A percentile compares a stretch with the other conserved stretches of the same genome.
These are phyloP conservation scores for Spodoptera exigua DNA, from an alignment of 2,888 invertebrate genomes.

Conservation along the genomic window DNA sequence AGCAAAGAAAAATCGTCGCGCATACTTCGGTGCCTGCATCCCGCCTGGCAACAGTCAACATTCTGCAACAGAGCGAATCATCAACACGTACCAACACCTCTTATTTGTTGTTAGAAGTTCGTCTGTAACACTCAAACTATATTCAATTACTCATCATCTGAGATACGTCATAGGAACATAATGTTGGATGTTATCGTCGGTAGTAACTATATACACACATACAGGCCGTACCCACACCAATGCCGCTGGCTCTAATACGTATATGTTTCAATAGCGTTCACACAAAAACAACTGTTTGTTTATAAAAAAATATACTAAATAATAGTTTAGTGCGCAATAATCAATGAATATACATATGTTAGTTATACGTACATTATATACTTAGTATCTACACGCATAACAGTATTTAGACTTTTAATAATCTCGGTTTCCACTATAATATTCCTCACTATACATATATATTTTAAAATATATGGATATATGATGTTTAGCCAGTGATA, in stretches of 20 bases:
- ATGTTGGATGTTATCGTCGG: conserved; percentile 35
- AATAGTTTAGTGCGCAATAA: conserved; percentile 69
- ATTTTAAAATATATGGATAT: conserved; percentile 34
- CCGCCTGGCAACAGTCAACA: conserved; percentile 70
- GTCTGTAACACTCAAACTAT: conserved; percentile 68
- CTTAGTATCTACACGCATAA: conserved; percentile 69
- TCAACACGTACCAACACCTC: conserved; percentile 60
- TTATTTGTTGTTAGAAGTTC: conserved; percentile 68
- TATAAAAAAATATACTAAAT: conserved; percentile 61
- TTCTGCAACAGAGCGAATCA: conserved; percentile 48
- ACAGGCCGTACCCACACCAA: conserved; percentile 38
- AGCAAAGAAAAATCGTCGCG: conserved; percentile 73
- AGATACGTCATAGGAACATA: conserved; percentile 49
- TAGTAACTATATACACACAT: conserved; percentile 11
- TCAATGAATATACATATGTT: conserved; percentile 68
- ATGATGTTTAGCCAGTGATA: conserved; percentile 36
- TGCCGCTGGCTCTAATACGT: conserved; percentile 55
- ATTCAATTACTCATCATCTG: conserved; percentile 64
- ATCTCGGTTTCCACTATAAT: conserved; percentile 45
- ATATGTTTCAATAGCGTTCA: conserved; percentile 51
- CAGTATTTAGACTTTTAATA: conserved; percentile 63
- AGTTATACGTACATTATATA: conserved; percentile 57
- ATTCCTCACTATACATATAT: conserved; percentile 33
- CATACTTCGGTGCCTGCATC: conserved; percentile 78
- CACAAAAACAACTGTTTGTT: conserved; percentile 57